phyloP scores from a whole-genome alignment of 2,888 invertebrate genomes.

The Cephus rjabovi region DNA sequence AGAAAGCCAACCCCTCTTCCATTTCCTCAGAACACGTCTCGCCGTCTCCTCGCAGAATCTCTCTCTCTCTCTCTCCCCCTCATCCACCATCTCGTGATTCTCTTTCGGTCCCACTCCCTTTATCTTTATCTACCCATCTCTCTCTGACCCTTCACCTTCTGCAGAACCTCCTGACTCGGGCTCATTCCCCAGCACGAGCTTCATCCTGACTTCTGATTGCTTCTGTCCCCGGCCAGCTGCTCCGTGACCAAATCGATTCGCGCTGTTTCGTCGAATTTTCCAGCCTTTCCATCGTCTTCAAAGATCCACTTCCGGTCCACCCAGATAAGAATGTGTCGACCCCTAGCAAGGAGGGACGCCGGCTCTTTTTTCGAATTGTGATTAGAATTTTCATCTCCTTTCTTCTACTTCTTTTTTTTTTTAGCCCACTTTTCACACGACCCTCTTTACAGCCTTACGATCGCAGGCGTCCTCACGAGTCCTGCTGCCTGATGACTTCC shows the following conservation, averaged over 20 bases:
- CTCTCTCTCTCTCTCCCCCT: not conserved
- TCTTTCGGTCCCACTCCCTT: not conserved
- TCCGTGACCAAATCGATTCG: constrained; percentile 53
- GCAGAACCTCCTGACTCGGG: constrained; percentile 18
- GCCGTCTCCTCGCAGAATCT: constrained; percentile 2
- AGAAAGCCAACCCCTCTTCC: constrained; percentile 9
- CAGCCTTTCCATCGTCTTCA: constrained; percentile 4
- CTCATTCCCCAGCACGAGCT: constrained; percentile 36
- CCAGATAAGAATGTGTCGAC: not conserved
- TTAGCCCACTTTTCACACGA: not conserved
- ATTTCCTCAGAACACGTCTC: constrained; percentile 1
- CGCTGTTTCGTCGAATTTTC: constrained; percentile 45
- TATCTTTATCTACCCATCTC: constrained; percentile 15
- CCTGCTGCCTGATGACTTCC: not conserved
- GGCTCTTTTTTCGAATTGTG: not conserved
- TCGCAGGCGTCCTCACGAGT: not conserved
- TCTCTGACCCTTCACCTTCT: constrained; percentile 10
- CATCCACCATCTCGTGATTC: constrained; percentile 6
- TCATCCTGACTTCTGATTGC: constrained; percentile 56
- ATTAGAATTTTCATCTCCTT: not conserved
- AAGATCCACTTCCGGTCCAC: not conserved
- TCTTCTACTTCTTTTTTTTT: not conserved
- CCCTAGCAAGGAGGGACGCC: not conserved
- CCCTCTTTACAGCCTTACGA: not conserved
- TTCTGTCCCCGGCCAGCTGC: constrained; percentile 55